A percentile compares a stretch with the other conserved stretches of the same genome.
Conservation (phyloP, 2,888 invertebrate species). For the Antheraea assamensis region DNA sequence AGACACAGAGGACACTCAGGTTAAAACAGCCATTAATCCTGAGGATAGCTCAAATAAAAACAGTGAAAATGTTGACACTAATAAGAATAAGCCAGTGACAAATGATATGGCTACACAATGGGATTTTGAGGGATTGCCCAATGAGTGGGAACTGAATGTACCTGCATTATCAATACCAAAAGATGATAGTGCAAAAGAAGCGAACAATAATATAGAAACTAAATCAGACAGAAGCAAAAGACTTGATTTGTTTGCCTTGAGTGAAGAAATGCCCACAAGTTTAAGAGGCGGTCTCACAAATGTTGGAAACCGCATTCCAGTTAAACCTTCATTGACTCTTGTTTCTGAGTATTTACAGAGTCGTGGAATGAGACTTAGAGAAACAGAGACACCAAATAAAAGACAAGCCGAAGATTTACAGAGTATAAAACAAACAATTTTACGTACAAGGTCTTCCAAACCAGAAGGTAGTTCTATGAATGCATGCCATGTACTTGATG, state of each 20-base stretch:
- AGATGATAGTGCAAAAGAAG: slow-evolving; percentile 52
- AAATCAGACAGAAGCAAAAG: slow-evolving; percentile 56
- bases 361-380: slow-evolving; percentile 62
- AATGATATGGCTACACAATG: slow-evolving; percentile 72
- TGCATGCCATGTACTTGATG: slow-evolving; percentile 69
- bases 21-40: slow-evolving; percentile 26
- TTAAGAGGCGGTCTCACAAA: slow-evolving; percentile 53
- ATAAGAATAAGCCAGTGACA: slow-evolving; percentile 31
- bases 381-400: slow-evolving; percentile 45
- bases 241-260: slow-evolving; percentile 69
- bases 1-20: slow-evolving; percentile 31
- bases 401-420: slow-evolving; percentile 57
- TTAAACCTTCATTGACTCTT: slow-evolving; percentile 60
- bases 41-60: slow-evolving; percentile 29
- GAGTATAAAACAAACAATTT: slow-evolving; percentile 66
- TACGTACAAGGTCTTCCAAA: slow-evolving; percentile 55
- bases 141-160: slow-evolving; percentile 60
- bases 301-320: slow-evolving; percentile 39
- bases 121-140: slow-evolving; percentile 54
- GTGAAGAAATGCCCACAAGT: slow-evolving; percentile 73
- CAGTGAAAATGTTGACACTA: slow-evolving; percentile 29
- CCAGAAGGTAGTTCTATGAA: slow-evolving; percentile 60
- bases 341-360: slow-evolving; percentile 71
- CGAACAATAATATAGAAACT: slow-evolving; percentile 43
- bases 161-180: slow-evolving; percentile 55